Base-by-base conservation (phyloP, 2,888 invertebrate species). In the Notocelia uddmanniana region DNA sequence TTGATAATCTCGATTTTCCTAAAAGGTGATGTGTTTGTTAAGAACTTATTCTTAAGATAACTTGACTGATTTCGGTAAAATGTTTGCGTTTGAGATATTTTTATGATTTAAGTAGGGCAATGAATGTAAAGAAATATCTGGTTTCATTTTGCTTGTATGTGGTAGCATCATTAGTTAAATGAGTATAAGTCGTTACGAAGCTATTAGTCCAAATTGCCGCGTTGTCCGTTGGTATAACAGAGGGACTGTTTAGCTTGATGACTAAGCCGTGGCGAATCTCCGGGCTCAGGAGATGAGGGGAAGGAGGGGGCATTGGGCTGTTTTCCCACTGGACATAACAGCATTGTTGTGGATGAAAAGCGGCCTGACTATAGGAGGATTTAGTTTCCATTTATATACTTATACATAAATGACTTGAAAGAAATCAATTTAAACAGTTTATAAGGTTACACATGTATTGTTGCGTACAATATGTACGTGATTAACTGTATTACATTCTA, bases 1-100 rank as follows among this genome's bases (percentile, higher is more conserved):
- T 95, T 80, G 95, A 95, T 83, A 94, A 93, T 82, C 81, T 92
- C 41, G 93, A 93, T 74, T 91, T 92, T 73, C 90, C 92, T 60
- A 92, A 91, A 76, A 90, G 94, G 82, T 94, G 91, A 93, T 79
- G 74, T 74, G 78, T 50, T 72, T 76, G 34, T 62, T 45, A 19
- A 11, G 41, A 67, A 75, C 34, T 73, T 73, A 55, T 69, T 60
- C 48, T 52, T 67, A 63, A 68, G 66, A 13, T 52, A 73, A 63
- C 13, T 45, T 73, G 73, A 73, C 68, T 73, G 69, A 63, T 73
- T 69, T 79, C 73, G 75, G 76, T 75, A 69, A 68, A 77, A 76
- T 66, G 74, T 74, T 72, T 68, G 59, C 68, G 37, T 60, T 60
- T 48, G 57, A 74, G 66, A 68, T 71, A 69, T 74, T 73, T 72